Base-by-base conservation (phyloP, 2,113 vertebrate species). In the Aythya baeri region DNA sequence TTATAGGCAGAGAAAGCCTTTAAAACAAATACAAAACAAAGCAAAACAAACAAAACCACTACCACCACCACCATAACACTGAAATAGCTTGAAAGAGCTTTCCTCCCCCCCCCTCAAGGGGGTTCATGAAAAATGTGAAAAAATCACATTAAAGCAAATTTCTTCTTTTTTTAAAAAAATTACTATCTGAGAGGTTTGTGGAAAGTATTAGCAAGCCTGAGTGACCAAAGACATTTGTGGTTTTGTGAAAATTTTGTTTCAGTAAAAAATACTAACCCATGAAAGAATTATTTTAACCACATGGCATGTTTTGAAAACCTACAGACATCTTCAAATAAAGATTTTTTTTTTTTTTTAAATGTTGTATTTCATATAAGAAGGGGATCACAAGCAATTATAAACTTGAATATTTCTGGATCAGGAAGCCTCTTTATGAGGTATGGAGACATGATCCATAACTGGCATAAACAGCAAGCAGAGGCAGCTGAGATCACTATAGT, bases 171-270 rank as follows among this genome's bases (percentile, higher is more conserved):
- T 41, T 41, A 34, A 38, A 38, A 38, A 38, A 83, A 57, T 61
- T 52, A 54, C 50, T 52, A 11, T 83, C 67, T 62, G 32, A 66
- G 55, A 89, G 71, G 52, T 50, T 44, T 86, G 76, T 88, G 73
- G 85, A 80, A 94, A 86, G 38, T 77, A 87, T 88, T 74, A 90
- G 68, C 72, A 89, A 85, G 52, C 36, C 32, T 52, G 43, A 95
- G 36, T 63, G 57, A 59, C 72, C 65, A 38, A 57, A 89, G 57
- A 74, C 7, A 25, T 65, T 63, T 91, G 63, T 83, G 82, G 59
- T 34, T 87, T 77, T 92, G 21, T 73, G 52, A 96, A 94, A 93
- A 89, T 27, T 85, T 91, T 75, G 13, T 72, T 92, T 75, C 34
- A 59, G 23, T 78, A 74, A 75, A 86, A 95, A 84, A 44, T 61